phyloP scores from a whole-genome alignment of 2,113 vertebrate species.

The Tenebrosternarchus preto region DNA sequence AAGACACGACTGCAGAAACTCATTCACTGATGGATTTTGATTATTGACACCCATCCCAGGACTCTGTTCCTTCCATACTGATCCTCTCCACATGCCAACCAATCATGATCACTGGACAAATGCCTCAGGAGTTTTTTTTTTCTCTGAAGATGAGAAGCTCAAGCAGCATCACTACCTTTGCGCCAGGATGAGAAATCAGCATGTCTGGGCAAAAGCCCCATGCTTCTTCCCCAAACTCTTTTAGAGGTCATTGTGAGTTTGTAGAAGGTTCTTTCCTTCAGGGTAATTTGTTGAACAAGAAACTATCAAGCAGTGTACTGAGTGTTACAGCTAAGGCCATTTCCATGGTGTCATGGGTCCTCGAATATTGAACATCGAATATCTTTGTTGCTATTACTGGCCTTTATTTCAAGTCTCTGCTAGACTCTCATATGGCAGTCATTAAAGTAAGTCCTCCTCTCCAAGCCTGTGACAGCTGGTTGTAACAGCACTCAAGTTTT shows the following conservation, averaged over 20 bases:
- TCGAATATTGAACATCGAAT: too few relatives aligned
- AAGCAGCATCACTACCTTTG: conserved; percentile 1
- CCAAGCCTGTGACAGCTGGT: neutral
- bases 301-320: neutral
- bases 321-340: neutral
- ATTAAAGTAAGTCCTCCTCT: neutral
- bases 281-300: neutral
- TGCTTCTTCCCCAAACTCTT: neutral
- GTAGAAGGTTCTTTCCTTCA: neutral
- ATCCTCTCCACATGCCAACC: conserved; percentile 47
- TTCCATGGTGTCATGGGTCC: neutral
- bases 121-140: neutral
- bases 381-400: neutral
- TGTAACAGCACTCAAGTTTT: conserved; percentile 17
- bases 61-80: conserved; percentile 34
- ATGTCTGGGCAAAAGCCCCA: conserved; percentile 5
- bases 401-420: neutral
- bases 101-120: conserved; percentile 44
- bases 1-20: conserved; percentile 29
- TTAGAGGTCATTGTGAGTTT: neutral
- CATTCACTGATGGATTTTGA: conserved; percentile 48
- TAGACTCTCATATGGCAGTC: neutral
- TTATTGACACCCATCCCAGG: conserved; percentile 45
- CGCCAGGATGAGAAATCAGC: conserved; percentile 26
- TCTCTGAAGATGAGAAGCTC: conserved; percentile 31